Base-by-base conservation (phyloP, 2,888 invertebrate species). In the Drosophila putrida region DNA sequence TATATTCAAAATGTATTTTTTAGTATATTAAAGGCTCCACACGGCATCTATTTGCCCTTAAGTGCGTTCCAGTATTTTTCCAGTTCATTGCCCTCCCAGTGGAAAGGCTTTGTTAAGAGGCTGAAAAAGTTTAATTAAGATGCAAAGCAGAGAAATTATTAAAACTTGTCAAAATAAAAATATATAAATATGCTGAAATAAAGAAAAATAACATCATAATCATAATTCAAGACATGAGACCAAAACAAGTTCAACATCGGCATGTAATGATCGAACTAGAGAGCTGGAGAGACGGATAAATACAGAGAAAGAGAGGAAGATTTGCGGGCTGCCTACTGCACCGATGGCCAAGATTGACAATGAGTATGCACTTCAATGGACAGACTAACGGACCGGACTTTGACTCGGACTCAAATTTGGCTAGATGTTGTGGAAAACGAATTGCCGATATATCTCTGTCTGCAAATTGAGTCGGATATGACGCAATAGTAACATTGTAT, bases 81-180 rank as follows among this genome's bases (percentile, higher is more conserved):
- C 62, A 95, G 91, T 91, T 96, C 95, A 67, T 93, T 91, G 53
- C 94, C 95, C 92, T 96, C 96, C 96, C 96, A 96, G 81, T 92
- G 79, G 35, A 88, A 72, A 66, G 91, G 84, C 74, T 92, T 92
- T 25, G 93, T 78, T 74, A 93, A 93, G 57, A 92, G 86, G 35
- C 95, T 93, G 78, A 91, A 93, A 80, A 81, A 71, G 92, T 92
- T 15, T 0, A 50, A 33, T 13, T 11, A n/a, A 39, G 15, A 38
- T 28, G 8, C 25, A 50, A 27, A 39, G 20, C 9, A 43, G 20
- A 38, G 33, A 70, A 62, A 70, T 73, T 33, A 64, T 50, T 36
- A 33, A 71, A 69, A 64, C 77, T 68, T 43, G 3, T 13, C 38
- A 43, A 46, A 59, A 38, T n/a, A n/a, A n/a, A 44, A 46, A 38